Conservation (phyloP, 2,113 vertebrate genomes). For the Phalacrocorax pelagicus region DNA sequence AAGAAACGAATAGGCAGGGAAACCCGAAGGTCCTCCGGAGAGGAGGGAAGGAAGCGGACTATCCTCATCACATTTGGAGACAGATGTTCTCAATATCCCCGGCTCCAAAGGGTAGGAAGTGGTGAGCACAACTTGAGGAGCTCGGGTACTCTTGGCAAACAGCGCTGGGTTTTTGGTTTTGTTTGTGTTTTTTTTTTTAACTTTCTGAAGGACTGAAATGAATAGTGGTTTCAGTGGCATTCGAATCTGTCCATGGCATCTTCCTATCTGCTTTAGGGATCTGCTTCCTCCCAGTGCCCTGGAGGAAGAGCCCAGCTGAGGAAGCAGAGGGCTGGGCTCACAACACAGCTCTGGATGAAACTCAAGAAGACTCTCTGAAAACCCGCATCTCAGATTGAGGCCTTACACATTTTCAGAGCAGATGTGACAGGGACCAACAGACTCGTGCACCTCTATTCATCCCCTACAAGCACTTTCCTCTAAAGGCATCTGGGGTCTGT, state of each 20-base stretch:
- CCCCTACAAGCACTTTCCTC: conserved; percentile 30
- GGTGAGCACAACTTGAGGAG: conserved; percentile 26
- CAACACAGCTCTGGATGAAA: background rate
- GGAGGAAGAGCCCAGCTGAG: background rate
- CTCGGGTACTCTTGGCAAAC: conserved; percentile 31
- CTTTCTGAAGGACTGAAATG: conserved; percentile 20
- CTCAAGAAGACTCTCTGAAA: background rate
- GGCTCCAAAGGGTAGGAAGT: conserved; percentile 49
- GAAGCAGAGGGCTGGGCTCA: background rate
- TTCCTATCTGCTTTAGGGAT: conserved; percentile 33
- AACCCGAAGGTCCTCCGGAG: background rate
- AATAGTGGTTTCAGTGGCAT: conserved; percentile 55
- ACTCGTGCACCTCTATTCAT: conserved; percentile 4
- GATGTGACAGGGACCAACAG: conserved; percentile 13
- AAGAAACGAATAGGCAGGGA: conserved; percentile 29
- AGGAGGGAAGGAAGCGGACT: background rate
- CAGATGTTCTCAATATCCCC: conserved; percentile 59
- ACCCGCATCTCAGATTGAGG: background rate
- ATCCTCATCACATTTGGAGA: background rate
- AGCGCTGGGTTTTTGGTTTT: too few relatives aligned
- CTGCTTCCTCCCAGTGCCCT: conserved; percentile 19
- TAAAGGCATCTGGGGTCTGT: conserved; percentile 49
- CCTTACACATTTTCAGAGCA: conserved; percentile 14
- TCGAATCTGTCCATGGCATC: conserved; percentile 26
- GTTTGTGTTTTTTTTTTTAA: background rate